Evolutionary conservation across 1,140 invertebrate species (phyloP).

Genomic region (Euura saliciscinereae): DNA sequence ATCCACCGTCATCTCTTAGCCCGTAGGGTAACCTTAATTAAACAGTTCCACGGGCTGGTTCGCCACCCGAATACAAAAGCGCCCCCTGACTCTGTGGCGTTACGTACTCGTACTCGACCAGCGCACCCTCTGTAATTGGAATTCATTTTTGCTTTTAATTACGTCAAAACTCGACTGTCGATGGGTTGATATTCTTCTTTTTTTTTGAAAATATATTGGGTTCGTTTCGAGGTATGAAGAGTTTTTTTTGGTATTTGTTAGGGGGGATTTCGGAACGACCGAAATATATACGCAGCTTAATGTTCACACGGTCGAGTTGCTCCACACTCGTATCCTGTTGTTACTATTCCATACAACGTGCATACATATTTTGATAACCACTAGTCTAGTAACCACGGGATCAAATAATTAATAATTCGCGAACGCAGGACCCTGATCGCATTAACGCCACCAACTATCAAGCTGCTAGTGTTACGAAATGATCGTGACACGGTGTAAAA

Average conservation of each 20-base stretch:
- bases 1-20: conserved; percentile 2
- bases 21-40: conserved; percentile 21
- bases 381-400: no score
- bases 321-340: neutral
- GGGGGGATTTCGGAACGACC: no score
- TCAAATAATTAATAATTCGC: no score
- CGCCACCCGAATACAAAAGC: neutral
- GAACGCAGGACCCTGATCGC: no score
- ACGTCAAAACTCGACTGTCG: neutral
- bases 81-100: neutral
- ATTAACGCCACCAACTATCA: neutral
- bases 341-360: no score
- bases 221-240: neutral
- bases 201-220: neutral
- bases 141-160: neutral
- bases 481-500: neutral
- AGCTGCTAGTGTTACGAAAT: neutral
- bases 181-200: neutral
- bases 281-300: neutral
- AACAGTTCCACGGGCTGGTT: conserved; percentile 9
- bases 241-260: no score
- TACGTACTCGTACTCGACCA: neutral
- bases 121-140: neutral
- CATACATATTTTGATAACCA: no score
- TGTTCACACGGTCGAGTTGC: neutral